Conservation (phyloP, 2,797 vertebrate genomes). For the Holocentrus rufus region DNA sequence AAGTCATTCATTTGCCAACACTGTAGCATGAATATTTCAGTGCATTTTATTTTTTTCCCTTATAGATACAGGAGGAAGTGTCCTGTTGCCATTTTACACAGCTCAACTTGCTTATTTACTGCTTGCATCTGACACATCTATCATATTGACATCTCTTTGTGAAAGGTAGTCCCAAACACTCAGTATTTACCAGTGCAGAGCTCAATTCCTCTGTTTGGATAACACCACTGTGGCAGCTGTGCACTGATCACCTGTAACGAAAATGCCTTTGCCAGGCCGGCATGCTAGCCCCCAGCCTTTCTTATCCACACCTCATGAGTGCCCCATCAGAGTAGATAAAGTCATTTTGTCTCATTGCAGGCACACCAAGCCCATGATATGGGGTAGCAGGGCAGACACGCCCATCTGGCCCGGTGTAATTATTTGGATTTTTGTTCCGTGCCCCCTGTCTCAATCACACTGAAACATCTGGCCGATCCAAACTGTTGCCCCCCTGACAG, state of each 20-base stretch:
- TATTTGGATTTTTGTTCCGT: constrained; percentile 1
- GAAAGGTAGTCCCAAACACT: not conserved
- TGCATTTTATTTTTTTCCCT: not conserved
- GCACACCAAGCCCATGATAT: not conserved
- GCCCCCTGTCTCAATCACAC: constrained; percentile 5
- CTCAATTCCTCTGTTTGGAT: no score
- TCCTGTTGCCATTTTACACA: not conserved
- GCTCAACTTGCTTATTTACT: not conserved
- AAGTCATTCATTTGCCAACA: not conserved
- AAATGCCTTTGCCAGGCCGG: not conserved
- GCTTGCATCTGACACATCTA: not conserved
- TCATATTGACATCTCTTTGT: not conserved
- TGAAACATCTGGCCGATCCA: constrained; percentile 22
- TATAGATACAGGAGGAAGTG: not conserved
- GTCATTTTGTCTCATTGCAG: not conserved
- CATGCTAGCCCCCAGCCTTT: not conserved
- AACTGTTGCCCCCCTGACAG: not conserved
- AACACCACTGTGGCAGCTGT: not conserved
- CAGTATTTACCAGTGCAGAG: not conserved
- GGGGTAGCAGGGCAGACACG: not conserved
- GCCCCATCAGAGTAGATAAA: not conserved
- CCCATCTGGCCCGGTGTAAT: constrained; percentile 26
- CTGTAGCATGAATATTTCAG: not conserved
- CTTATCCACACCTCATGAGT: not conserved
- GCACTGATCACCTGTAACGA: not conserved